Conservation (phyloP, 2,888 invertebrate genomes). For the Clusia tigrina region DNA sequence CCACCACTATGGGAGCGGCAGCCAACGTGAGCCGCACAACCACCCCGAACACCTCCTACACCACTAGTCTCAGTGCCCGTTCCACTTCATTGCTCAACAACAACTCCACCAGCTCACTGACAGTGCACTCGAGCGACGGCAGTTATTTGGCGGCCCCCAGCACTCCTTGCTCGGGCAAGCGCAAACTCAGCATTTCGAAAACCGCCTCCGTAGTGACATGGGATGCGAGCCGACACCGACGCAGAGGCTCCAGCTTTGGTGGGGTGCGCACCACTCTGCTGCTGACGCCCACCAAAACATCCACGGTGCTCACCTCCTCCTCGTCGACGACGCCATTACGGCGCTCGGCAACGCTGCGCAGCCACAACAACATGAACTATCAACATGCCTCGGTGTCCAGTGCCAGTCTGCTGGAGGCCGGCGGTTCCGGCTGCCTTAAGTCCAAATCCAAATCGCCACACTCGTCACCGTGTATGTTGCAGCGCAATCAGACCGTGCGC, state of each 20-base stretch:
- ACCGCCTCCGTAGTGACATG: constrained; percentile 74
- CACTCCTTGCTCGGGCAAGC: constrained; percentile 51
- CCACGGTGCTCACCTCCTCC: constrained; percentile 39
- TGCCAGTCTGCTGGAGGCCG: constrained; percentile 21
- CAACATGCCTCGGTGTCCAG: constrained; percentile 26
- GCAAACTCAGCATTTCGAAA: constrained; percentile 66
- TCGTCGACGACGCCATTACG: constrained; percentile 65
- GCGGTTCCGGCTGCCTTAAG: constrained; percentile 30
- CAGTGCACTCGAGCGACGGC: constrained; percentile 44
- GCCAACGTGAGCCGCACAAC: constrained; percentile 55
- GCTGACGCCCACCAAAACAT: constrained; percentile 66
- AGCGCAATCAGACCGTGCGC: constrained; percentile 69
- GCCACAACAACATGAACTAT: constrained; percentile 64
- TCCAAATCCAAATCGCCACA: constrained; percentile 66
- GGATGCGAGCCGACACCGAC: constrained; percentile 72
- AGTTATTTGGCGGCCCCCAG: constrained; percentile 64
- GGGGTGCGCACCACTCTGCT: constrained; percentile 71
- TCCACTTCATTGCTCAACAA: constrained; percentile 29
- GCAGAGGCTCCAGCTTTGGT: constrained; percentile 77
- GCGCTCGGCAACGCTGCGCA: constrained; percentile 71
- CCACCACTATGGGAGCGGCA: constrained; percentile 17
- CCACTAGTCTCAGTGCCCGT: constrained; percentile 43
- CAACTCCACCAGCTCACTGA: constrained; percentile 41
- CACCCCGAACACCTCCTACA: constrained; percentile 54
- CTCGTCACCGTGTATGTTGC: constrained; percentile 68